A percentile compares a stretch with the other conserved stretches of the same genome.
These are phyloP conservation scores for Rhyacophila brunnea DNA, from an alignment of 1,140 invertebrate species.

Conservation along the genomic window DNA sequence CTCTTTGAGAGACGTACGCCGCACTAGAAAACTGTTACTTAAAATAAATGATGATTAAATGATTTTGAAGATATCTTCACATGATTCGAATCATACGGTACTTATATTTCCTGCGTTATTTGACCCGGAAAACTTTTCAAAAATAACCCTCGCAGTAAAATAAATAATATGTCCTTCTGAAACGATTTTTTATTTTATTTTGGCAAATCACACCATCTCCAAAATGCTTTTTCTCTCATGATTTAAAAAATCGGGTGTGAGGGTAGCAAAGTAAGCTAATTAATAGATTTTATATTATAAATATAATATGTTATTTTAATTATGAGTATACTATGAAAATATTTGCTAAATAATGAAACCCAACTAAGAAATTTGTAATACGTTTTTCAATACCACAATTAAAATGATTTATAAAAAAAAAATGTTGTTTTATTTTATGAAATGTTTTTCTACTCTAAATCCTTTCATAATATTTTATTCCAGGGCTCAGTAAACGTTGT, in stretches of 20 bases:
- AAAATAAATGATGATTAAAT: too few relatives aligned
- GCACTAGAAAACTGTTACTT: too few relatives aligned
- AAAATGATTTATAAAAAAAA: slow-evolving; percentile 26
- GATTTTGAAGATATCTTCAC: too few relatives aligned
- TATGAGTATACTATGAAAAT: slow-evolving; percentile 29
- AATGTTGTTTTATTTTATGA: slow-evolving; percentile 3
- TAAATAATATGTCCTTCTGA: too few relatives aligned
- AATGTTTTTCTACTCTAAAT: too few relatives aligned
- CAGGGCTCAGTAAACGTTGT: too few relatives aligned
- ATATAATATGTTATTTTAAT: slow-evolving; percentile 24
- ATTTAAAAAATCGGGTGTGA: slow-evolving; percentile 25
- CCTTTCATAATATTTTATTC: too few relatives aligned
- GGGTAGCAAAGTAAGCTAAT: slow-evolving; percentile 25
- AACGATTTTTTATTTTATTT: background rate
- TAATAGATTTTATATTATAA: slow-evolving; percentile 29
- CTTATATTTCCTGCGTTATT: too few relatives aligned
- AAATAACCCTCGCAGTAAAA: too few relatives aligned
- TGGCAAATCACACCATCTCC: background rate
- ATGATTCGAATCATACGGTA: too few relatives aligned
- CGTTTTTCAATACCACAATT: slow-evolving; percentile 26
- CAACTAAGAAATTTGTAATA: slow-evolving; percentile 24
- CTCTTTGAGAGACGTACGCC: too few relatives aligned
- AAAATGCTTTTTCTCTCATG: slow-evolving; percentile 18
- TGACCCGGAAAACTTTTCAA: too few relatives aligned
- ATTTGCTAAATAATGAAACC: slow-evolving; percentile 25